These are phyloP conservation scores for Melanocharis versteri DNA, from an alignment of 2,113 vertebrate genomes.

Conservation along the genomic window DNA sequence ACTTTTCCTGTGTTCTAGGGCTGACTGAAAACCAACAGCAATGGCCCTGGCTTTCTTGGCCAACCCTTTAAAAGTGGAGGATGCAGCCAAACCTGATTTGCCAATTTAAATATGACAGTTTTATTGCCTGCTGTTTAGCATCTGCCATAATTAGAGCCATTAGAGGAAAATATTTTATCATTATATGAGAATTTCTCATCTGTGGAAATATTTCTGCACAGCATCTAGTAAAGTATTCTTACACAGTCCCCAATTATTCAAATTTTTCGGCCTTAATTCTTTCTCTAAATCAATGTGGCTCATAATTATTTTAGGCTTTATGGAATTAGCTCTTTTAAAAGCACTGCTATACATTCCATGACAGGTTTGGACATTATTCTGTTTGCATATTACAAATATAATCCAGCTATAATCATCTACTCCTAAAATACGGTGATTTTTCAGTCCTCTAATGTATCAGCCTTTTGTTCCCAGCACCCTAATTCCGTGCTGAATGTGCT, in stretches of 20 bases:
- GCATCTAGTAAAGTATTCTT: neutral
- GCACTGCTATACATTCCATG: neutral
- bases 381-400: constrained; percentile 16
- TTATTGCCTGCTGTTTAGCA: constrained; percentile 27
- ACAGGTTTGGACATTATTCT: constrained; percentile 21
- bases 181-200: constrained; percentile 12
- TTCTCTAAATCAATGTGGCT: constrained; percentile 1
- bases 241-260: neutral
- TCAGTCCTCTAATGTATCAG: neutral
- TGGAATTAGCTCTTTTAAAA: constrained; percentile 31
- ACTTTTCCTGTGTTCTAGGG: neutral
- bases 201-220: neutral
- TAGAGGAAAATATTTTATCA: constrained; percentile 19
- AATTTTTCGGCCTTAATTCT: constrained; percentile 10
- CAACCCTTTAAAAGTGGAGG: neutral
- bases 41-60: neutral
- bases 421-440: neutral
- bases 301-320: constrained; percentile 40
- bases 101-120: neutral
- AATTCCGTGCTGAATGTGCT: neutral
- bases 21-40: neutral
- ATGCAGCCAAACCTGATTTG: constrained; percentile 1
- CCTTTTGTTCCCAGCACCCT: neutral
- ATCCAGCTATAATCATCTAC: neutral
- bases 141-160: neutral